These are phyloP conservation scores for Drosophila sturtevanti DNA, from an alignment of 1,140 invertebrate species.

Conservation along the genomic window DNA sequence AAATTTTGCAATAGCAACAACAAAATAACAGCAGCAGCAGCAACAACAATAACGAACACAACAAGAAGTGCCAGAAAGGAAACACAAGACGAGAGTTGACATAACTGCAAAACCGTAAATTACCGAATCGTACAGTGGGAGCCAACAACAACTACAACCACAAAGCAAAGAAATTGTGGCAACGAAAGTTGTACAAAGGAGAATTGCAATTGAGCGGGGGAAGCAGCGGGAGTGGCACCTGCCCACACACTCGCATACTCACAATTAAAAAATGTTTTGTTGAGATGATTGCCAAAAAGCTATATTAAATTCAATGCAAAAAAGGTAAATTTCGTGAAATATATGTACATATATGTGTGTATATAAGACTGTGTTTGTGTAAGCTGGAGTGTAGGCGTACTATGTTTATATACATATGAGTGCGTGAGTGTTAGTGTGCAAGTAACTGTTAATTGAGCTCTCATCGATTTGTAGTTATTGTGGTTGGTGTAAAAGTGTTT, in stretches of 20 bases:
- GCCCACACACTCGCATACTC: slow-evolving; percentile 37
- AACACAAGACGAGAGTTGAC: slow-evolving; percentile 52
- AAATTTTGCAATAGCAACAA: slow-evolving; percentile 72
- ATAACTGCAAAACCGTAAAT: slow-evolving; percentile 73
- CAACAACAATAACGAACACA: slow-evolving; percentile 37
- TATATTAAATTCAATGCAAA: slow-evolving; percentile 48
- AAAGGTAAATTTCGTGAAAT: slow-evolving; percentile 58
- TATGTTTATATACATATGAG: slow-evolving; percentile 13
- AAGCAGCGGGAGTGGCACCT: slow-evolving; percentile 64
- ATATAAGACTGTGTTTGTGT: slow-evolving; percentile 1
- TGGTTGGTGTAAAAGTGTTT: not conserved
- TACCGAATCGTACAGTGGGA: slow-evolving; percentile 56
- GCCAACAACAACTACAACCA: slow-evolving; percentile 14
- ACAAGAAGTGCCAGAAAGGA: slow-evolving; percentile 24
- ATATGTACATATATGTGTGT: slow-evolving; percentile 37
- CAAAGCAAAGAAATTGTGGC: slow-evolving; percentile 49
- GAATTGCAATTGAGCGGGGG: slow-evolving; percentile 42
- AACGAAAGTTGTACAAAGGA: slow-evolving; percentile 49
- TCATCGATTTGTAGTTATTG: slow-evolving; percentile 59
- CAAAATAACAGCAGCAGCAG: not conserved
- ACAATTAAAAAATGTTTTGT: slow-evolving; percentile 53
- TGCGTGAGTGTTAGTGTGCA: slow-evolving; percentile 14
- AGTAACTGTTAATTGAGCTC: slow-evolving; percentile 42
- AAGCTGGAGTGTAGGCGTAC: slow-evolving; percentile 23
- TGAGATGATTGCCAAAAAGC: slow-evolving; percentile 66